Conservation (phyloP, 2,113 vertebrate species). For the Alectura lathami region DNA sequence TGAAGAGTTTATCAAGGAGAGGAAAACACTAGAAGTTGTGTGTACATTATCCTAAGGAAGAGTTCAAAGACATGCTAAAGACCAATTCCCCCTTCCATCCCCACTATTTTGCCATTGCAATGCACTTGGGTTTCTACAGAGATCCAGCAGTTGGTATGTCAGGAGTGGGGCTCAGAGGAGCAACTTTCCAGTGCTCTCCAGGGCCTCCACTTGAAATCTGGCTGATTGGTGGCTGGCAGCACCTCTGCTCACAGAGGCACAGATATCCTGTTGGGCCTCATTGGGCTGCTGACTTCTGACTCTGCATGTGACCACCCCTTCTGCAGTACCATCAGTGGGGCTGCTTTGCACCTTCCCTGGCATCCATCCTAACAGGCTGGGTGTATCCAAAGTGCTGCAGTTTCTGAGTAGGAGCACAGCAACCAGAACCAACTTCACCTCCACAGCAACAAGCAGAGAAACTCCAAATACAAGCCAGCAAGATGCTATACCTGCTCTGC, state of each 20-base stretch:
- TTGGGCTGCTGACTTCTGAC: not conserved
- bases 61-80: not conserved
- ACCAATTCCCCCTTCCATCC: not conserved
- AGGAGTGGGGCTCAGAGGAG: not conserved
- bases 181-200: not conserved
- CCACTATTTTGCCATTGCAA: not conserved
- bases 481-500: not conserved
- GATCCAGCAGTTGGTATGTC: not conserved
- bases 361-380: rapidly evolving
- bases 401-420: not conserved
- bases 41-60: not conserved
- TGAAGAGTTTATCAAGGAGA: not conserved
- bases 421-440: not conserved
- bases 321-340: not conserved
- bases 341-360: not conserved
- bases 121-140: not conserved
- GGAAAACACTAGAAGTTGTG: not conserved
- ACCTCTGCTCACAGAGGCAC: not conserved
- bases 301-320: not conserved
- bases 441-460: not conserved
- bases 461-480: not conserved
- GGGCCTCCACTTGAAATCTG: not conserved
- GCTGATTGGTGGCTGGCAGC: not conserved
- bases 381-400: not conserved
- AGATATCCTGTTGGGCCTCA: rapidly evolving